Evolutionary conservation across 35 echinoderm and acorn worm genomes (phyloP).

Genomic region (Ophiothrix spiculata): DNA sequence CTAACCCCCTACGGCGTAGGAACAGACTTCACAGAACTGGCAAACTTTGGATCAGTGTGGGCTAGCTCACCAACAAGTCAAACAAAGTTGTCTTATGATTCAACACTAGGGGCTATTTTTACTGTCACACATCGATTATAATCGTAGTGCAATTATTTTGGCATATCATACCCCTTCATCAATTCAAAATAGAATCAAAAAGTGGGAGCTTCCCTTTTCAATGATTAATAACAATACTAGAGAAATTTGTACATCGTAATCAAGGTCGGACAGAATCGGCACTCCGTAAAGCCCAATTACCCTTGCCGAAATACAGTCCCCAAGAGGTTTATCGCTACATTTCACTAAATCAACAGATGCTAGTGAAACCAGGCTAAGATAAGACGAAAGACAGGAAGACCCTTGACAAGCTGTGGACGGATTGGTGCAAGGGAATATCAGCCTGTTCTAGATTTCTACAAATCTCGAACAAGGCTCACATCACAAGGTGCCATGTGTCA

Average conservation of each 20-base stretch:
- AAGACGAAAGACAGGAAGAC: conserved; percentile 11
- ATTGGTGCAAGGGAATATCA: conserved; percentile 2
- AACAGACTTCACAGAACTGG: not conserved
- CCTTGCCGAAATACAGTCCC: not conserved
- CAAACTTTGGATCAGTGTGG: not conserved
- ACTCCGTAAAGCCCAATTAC: conserved; percentile 14
- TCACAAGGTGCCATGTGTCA: conserved; percentile 8
- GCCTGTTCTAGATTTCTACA: not conserved
- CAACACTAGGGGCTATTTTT: conserved; percentile 2
- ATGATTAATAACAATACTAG: conserved; percentile 11
- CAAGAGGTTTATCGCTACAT: not conserved
- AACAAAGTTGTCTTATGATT: not conserved
- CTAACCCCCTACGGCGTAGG: not conserved
- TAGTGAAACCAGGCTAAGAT: conserved; percentile 6
- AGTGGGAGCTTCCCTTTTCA: not conserved
- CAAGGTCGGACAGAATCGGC: conserved; percentile 13
- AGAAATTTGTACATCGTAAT: conserved; percentile 13
- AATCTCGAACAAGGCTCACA: conserved; percentile 4
- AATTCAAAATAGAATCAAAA: not conserved
- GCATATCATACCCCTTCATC: not conserved
- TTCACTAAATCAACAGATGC: conserved; percentile 4
- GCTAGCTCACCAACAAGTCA: not conserved
- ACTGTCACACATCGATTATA: conserved; percentile 1
- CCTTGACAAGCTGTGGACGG: not conserved
- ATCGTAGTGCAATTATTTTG: not conserved